phyloP scores from a whole-genome alignment of 2,797 vertebrate genomes.

The Sebastes goodei region DNA sequence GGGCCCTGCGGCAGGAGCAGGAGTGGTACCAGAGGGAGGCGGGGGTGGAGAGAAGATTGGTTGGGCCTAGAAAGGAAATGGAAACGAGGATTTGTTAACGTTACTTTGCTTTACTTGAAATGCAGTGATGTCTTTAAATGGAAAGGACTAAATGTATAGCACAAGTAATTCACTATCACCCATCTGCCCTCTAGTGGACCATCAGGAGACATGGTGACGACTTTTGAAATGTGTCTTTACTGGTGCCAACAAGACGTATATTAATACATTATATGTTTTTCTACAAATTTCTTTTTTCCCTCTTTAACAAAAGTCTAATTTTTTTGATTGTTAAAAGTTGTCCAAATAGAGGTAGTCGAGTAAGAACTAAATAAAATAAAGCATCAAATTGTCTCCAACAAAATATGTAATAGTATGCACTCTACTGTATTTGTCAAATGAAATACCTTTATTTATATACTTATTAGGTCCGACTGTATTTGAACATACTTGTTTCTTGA shows the following conservation, averaged over 20 bases:
- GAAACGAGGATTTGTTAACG: background rate
- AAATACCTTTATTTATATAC: background rate
- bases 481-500: background rate
- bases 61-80: conserved; percentile 66
- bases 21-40: conserved; percentile 35
- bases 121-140: background rate
- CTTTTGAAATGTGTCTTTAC: background rate
- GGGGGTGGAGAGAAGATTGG: conserved; percentile 71
- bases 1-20: conserved; percentile 36
- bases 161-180: background rate
- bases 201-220: background rate
- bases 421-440: background rate
- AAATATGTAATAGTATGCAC: background rate
- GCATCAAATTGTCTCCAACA: background rate
- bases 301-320: background rate
- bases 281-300: no score
- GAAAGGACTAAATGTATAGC: background rate
- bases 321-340: background rate
- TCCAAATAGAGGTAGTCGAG: background rate
- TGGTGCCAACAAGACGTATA: background rate
- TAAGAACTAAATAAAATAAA: background rate
- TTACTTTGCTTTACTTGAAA: background rate
- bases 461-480: background rate
- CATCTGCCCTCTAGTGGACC: background rate
- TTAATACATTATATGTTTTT: background rate